These are phyloP conservation scores for Colaptes auratus DNA, from an alignment of 2,113 vertebrate genomes.

Conservation along the genomic window DNA sequence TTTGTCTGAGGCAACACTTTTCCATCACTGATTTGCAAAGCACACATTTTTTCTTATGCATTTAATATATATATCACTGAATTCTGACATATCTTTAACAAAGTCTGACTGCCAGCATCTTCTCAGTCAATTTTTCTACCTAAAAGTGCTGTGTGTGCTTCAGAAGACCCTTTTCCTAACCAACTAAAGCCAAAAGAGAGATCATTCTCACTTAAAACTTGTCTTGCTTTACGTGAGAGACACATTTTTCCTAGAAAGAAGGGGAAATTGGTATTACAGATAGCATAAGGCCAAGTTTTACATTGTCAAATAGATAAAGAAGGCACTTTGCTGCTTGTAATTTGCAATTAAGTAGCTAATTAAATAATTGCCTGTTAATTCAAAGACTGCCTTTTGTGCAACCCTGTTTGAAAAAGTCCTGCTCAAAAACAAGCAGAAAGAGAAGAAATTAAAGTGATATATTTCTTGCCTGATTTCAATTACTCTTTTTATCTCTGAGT, in stretches of 20 bases:
- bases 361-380: slow-evolving; percentile 41
- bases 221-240: not conserved
- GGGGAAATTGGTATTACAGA: not conserved
- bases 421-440: not conserved
- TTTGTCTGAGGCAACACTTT: not conserved
- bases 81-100: not conserved
- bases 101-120: not conserved
- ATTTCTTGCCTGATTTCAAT: slow-evolving; percentile 16
- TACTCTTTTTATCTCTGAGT: not conserved
- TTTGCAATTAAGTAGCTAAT: slow-evolving; percentile 38
- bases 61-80: not conserved
- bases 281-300: not conserved
- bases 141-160: not conserved
- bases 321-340: not conserved
- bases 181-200: accelerated
- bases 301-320: not conserved
- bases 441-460: not conserved
- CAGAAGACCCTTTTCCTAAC: not conserved
- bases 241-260: not conserved
- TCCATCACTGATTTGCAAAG: not conserved
- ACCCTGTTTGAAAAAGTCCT: not conserved
- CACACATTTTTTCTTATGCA: not conserved
- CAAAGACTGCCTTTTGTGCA: not conserved
- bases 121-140: not conserved
- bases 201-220: not conserved